These are phyloP conservation scores for Cryptops parisi DNA, from an alignment of 2,888 invertebrate species.

Conservation along the genomic window DNA sequence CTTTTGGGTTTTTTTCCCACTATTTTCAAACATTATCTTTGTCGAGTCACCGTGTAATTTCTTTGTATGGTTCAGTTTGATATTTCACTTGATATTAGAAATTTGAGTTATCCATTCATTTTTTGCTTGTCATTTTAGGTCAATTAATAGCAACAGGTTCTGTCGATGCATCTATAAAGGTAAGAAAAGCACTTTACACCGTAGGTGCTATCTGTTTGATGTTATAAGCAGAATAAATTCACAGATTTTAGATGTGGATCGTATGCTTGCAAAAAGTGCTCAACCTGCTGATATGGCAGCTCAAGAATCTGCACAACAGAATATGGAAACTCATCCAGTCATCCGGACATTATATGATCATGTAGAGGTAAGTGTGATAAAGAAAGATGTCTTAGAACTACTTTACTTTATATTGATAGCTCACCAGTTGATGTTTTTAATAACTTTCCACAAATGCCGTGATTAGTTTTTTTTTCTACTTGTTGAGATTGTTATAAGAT, in stretches of 20 bases:
- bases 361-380: constrained; percentile 56
- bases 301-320: constrained; percentile 36
- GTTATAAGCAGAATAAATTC: too few relatives aligned
- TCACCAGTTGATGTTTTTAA: too few relatives aligned
- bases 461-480: too few relatives aligned
- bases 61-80: background rate
- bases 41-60: background rate
- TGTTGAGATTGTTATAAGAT: too few relatives aligned
- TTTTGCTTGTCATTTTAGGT: too few relatives aligned
- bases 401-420: too few relatives aligned
- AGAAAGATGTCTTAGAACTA: too few relatives aligned
- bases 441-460: too few relatives aligned
- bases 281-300: constrained; percentile 36
- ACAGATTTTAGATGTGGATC: constrained; percentile 91
- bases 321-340: constrained; percentile 87
- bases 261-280: constrained; percentile 96
- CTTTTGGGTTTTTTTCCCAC: background rate
- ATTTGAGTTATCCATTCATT: too few relatives aligned
- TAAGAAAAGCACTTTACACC: constrained; percentile 30
- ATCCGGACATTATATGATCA: constrained; percentile 96
- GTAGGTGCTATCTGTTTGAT: too few relatives aligned
- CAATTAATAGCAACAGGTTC: constrained; percentile 95
- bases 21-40: background rate
- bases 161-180: constrained; percentile 95
- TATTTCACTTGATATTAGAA: too few relatives aligned